These are phyloP conservation scores for Trachymyrmex cornetzi DNA, from an alignment of 1,140 invertebrate species.

Conservation along the genomic window DNA sequence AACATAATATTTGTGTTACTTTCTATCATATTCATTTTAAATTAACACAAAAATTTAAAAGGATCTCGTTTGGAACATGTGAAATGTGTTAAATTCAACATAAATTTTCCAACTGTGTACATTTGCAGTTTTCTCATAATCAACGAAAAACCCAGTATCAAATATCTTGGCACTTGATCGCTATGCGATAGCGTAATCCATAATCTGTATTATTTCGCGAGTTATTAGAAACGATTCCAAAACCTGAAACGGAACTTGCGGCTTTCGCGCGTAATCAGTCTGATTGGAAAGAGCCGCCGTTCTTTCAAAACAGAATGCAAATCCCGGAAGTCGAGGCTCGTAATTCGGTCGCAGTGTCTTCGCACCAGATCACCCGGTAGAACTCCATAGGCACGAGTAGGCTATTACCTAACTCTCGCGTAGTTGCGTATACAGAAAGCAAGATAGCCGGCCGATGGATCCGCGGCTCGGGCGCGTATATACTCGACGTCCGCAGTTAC, in stretches of 20 bases:
- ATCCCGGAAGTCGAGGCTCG: background rate
- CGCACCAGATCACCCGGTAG: constrained; percentile 63
- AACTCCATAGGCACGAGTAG: constrained; percentile 51
- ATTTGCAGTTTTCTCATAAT: background rate
- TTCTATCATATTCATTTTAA: too few species aligned
- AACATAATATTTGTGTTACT: too few species aligned
- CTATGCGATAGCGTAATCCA: background rate
- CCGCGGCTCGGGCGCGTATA: constrained; percentile 51
- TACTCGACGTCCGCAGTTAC: constrained; percentile 72
- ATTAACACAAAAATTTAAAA: too few species aligned
- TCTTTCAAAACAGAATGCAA: background rate
- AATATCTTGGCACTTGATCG: background rate
- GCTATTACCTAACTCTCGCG: constrained; percentile 68
- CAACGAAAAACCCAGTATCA: background rate
- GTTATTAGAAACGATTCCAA: background rate
- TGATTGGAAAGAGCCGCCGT: background rate
- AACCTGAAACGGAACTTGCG: background rate
- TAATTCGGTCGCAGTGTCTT: constrained; percentile 6
- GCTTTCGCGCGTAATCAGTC: background rate
- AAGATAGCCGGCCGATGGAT: constrained; percentile 52
- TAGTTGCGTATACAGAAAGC: constrained; percentile 39
- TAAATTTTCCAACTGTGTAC: too few species aligned
- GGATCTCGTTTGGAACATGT: too few species aligned
- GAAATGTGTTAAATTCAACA: too few species aligned
- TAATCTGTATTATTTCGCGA: background rate